A percentile compares a stretch with the other conserved stretches of the same genome.
Evolutionary conservation across 2,888 invertebrate species (phyloP).

Genomic region (Drosophila dives): DNA sequence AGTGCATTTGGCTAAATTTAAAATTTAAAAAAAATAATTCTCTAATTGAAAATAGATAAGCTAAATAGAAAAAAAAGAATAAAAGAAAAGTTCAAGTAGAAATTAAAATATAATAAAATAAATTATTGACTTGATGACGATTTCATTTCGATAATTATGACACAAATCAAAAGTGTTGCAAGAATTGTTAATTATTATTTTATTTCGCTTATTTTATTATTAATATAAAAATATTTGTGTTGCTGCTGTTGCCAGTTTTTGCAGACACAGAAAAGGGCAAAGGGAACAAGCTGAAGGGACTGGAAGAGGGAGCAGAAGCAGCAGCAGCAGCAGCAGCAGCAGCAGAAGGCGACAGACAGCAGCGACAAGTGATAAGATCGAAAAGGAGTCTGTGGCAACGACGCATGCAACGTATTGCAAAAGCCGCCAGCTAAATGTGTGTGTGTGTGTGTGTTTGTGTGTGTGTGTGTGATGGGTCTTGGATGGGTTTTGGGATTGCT

Average conservation of each 20-base stretch:
- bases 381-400: slow-evolving; percentile 7
- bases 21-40: not conserved
- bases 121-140: slow-evolving; percentile 56
- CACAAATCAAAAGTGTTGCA: not conserved
- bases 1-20: not conserved
- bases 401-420: slow-evolving; percentile 15
- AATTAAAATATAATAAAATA: too few species aligned
- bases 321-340: not conserved
- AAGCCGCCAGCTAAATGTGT: slow-evolving; percentile 26
- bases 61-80: too few species aligned
- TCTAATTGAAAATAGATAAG: not conserved
- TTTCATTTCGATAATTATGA: slow-evolving; percentile 44
- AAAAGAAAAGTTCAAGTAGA: not conserved
- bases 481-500: slow-evolving; percentile 30
- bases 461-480: slow-evolving; percentile 9
- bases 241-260: slow-evolving; percentile 9
- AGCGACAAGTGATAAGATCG: slow-evolving; percentile 57
- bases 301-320: not conserved
- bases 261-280: slow-evolving; percentile 15
- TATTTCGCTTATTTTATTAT: slow-evolving; percentile 22
- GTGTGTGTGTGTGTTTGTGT: slow-evolving; percentile 6
- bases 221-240: slow-evolving; percentile 4
- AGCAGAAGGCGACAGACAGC: slow-evolving; percentile 37
- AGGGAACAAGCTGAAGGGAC: not conserved
- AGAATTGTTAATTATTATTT: not conserved